phyloP scores from a whole-genome alignment of 2,113 vertebrate species.

The Symphodus melops region DNA sequence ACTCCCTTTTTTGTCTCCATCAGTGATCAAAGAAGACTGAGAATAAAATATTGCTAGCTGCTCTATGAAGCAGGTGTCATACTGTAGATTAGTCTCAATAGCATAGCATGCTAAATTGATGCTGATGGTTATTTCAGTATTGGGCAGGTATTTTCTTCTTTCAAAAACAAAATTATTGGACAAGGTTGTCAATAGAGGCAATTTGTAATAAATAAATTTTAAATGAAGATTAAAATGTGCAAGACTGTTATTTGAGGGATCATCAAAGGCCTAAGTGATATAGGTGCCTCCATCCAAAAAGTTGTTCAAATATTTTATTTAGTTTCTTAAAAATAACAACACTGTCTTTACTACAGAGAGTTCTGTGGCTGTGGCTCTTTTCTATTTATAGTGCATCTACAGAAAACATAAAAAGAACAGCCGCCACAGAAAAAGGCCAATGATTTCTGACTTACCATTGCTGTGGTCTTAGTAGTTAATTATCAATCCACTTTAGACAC shows the following conservation, averaged over 20 bases:
- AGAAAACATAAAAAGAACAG: not conserved
- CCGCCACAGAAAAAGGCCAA: constrained; percentile 6
- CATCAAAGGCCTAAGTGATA: too few relatives aligned
- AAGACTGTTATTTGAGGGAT: not conserved
- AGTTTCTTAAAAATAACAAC: not conserved
- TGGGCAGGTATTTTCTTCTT: too few relatives aligned
- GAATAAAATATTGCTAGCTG: not conserved
- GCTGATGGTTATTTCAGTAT: too few relatives aligned
- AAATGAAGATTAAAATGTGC: too few relatives aligned
- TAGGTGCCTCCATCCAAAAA: too few relatives aligned
- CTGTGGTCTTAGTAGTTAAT: not conserved
- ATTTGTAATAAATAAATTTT: too few relatives aligned
- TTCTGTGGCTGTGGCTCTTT: not conserved
- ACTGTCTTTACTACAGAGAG: not conserved
- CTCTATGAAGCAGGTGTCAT: too few relatives aligned
- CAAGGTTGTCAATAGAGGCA: too few relatives aligned
- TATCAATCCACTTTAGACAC: not conserved
- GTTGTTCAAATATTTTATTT: too few relatives aligned
- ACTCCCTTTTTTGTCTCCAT: too few relatives aligned
- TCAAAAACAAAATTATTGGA: too few relatives aligned
- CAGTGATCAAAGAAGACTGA: not conserved
- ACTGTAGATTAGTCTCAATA: not conserved
- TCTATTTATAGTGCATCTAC: not conserved
- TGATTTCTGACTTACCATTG: constrained; percentile 11
- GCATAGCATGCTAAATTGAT: not conserved